phyloP scores from a whole-genome alignment of 1,140 invertebrate species.

The Adelges cooleyi region DNA sequence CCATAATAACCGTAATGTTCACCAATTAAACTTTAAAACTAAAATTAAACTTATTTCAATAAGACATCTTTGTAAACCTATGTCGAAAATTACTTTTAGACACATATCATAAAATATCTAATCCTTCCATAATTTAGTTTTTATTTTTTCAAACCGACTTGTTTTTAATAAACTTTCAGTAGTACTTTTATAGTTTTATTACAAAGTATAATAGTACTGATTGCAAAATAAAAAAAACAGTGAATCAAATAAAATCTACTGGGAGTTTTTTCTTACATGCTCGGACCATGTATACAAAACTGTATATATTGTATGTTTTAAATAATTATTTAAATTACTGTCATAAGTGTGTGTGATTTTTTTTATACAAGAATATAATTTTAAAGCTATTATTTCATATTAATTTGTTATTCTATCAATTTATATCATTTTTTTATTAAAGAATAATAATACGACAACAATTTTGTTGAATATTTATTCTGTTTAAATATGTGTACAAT shows the following conservation, averaged over 20 bases:
- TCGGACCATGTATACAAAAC: slow-evolving; percentile 5
- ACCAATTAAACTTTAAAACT: neutral
- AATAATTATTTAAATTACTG: slow-evolving; percentile 5
- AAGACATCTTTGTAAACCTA: neutral
- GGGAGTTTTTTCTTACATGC: neutral
- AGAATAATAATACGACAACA: neutral
- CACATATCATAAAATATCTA: slow-evolving; percentile 17
- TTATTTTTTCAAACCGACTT: neutral
- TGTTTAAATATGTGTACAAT: too few species aligned
- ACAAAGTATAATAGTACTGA: neutral
- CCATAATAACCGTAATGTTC: neutral
- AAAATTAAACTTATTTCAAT: neutral
- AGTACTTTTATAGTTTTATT: neutral
- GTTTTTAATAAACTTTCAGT: neutral
- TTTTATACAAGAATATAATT: slow-evolving; percentile 28
- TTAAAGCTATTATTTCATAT: slow-evolving; percentile 1
- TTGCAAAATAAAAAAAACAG: neutral
- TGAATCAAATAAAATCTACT: neutral
- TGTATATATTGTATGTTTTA: slow-evolving; percentile 20
- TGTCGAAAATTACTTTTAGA: slow-evolving; percentile 1
- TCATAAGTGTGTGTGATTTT: slow-evolving; percentile 7
- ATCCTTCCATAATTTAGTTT: slow-evolving; percentile 1
- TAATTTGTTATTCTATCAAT: slow-evolving; percentile 14
- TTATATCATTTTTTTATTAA: slow-evolving; percentile 5
- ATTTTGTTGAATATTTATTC: neutral